Conservation (phyloP, 2,113 vertebrate genomes). For the Dicaeum eximium region DNA sequence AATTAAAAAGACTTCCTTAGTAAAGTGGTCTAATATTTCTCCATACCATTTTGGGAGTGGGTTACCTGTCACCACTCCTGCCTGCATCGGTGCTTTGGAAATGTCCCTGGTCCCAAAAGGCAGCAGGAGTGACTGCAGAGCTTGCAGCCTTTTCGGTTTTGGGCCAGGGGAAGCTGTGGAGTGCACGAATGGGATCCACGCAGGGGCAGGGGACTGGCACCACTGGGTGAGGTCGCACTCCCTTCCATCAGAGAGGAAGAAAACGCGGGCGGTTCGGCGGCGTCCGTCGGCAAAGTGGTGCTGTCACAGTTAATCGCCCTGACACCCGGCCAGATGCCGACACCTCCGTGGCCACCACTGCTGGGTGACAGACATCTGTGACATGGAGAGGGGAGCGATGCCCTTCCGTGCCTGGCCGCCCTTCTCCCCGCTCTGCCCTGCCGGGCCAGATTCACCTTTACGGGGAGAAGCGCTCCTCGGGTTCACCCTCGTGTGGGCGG, state of each 20-base stretch:
- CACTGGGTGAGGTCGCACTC: background rate
- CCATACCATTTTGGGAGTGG: background rate
- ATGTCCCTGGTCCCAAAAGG: background rate
- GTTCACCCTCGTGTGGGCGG: background rate
- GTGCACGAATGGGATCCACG: accelerated
- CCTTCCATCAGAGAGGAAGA: background rate
- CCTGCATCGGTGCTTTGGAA: background rate
- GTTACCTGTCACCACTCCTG: background rate
- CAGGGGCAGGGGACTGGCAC: background rate
- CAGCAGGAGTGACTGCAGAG: background rate
- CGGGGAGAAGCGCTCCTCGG: background rate
- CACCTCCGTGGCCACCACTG: background rate
- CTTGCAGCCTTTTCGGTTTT: background rate
- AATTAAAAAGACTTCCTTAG: background rate
- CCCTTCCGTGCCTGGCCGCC: background rate
- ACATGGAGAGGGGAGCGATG: background rate
- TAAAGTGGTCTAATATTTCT: background rate
- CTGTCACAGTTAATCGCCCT: background rate
- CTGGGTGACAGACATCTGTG: background rate
- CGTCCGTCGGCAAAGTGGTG: background rate
- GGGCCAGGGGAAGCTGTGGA: background rate
- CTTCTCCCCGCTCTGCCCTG: background rate
- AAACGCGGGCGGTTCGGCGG: background rate
- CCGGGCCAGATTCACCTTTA: background rate
- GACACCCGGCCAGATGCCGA: background rate